Conservation (phyloP, 2,113 vertebrate species). For the Proterorhinus semilunaris region DNA sequence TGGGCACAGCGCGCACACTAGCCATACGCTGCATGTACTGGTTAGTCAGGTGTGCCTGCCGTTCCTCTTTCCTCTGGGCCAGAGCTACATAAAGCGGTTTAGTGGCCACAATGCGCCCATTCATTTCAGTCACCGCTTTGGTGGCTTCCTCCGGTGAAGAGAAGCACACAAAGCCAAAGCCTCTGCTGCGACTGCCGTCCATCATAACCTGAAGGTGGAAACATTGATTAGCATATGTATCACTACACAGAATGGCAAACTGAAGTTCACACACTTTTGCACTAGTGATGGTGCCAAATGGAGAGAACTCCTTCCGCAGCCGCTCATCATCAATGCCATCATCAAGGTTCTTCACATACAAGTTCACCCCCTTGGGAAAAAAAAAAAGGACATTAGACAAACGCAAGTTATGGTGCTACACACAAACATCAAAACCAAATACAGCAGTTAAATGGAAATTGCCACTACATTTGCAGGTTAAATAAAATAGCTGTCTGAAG, state of each 20-base stretch:
- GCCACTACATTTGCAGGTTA: background rate
- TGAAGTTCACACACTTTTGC: constrained; percentile 82
- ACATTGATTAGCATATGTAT: background rate
- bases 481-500: constrained; percentile 49
- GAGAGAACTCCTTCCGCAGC: constrained; percentile 92
- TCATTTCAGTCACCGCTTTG: constrained; percentile 98
- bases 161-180: constrained; percentile 98
- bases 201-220: constrained; percentile 87
- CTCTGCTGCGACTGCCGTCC: constrained; percentile 96
- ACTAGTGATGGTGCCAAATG: constrained; percentile 96
- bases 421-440: too few relatives aligned
- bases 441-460: too few relatives aligned
- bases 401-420: too few relatives aligned
- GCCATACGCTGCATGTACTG: constrained; percentile 99
- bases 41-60: constrained; percentile 96
- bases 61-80: constrained; percentile 96
- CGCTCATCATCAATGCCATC: constrained; percentile 96
- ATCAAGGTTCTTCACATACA: constrained; percentile 98
- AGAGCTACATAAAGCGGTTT: constrained; percentile 96
- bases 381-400: background rate
- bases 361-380: constrained; percentile 87
- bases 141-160: constrained; percentile 98
- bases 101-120: constrained; percentile 94
- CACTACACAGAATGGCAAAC: background rate
- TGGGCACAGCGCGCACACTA: constrained; percentile 90